Evolutionary conservation across 2,888 invertebrate genomes (phyloP).

Genomic region (Ceriagrion tenellum): DNA sequence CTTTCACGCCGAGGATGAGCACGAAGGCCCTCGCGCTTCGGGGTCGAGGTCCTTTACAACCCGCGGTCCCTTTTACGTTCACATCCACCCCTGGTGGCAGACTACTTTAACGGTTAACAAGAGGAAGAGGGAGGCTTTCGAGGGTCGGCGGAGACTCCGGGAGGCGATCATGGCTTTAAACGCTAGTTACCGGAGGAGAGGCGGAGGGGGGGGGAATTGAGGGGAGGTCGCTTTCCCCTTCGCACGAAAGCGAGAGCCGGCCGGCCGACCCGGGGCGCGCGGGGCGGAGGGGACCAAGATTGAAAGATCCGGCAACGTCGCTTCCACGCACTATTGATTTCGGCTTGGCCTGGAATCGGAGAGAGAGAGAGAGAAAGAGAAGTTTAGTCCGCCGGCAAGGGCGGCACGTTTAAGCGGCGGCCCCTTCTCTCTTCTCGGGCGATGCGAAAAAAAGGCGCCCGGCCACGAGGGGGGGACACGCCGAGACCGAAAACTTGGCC

Average conservation of each 20-base stretch:
- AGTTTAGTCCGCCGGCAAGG: background rate
- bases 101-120: background rate
- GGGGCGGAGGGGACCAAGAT: background rate
- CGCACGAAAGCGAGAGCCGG: slow-evolving; percentile 17
- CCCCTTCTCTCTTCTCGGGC: background rate
- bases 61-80: background rate
- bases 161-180: background rate
- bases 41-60: background rate
- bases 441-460: background rate
- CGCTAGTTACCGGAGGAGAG: slow-evolving; percentile 22
- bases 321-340: slow-evolving; percentile 72
- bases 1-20: background rate
- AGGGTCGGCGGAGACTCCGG: background rate
- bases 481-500: background rate
- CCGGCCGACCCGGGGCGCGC: background rate
- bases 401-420: slow-evolving; percentile 41
- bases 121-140: background rate
- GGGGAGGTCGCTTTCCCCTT: background rate
- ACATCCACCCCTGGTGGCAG: background rate
- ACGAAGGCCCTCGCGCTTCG: background rate
- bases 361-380: slow-evolving; percentile 51
- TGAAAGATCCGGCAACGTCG: slow-evolving; percentile 71
- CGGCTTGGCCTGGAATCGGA: slow-evolving; percentile 71
- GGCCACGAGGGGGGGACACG: background rate
- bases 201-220: background rate